Conservation (phyloP, 92 coral and sea anemone species). For the Zoanthus solanderi region DNA sequence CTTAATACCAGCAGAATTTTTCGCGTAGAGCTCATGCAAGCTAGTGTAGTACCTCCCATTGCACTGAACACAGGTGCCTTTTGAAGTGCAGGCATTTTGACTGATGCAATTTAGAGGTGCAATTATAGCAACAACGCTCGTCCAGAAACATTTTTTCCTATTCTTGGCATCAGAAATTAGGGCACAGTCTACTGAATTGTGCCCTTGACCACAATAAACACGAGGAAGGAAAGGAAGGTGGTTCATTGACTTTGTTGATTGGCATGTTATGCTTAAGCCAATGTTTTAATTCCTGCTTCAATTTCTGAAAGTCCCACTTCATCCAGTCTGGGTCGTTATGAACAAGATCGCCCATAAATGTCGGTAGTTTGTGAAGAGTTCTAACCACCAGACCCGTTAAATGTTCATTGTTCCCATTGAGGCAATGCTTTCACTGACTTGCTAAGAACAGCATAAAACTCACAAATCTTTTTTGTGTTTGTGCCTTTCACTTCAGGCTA, state of each 20-base stretch:
- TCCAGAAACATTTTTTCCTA: constrained; percentile 30
- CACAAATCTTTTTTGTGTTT: constrained; percentile 21
- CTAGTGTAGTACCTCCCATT: constrained; percentile 20
- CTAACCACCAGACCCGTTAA: constrained; percentile 5
- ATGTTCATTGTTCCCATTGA: constrained; percentile 21
- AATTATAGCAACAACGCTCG: constrained; percentile 24
- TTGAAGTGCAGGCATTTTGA: constrained; percentile 9
- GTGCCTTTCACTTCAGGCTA: constrained; percentile 32
- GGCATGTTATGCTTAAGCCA: background rate
- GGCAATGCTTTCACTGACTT: constrained; percentile 30
- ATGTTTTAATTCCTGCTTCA: constrained; percentile 17
- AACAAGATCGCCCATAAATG: constrained; percentile 31
- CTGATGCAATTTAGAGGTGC: constrained; percentile 14
- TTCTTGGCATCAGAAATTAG: constrained; percentile 22
- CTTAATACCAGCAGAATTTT: background rate
- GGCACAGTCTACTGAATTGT: constrained; percentile 18
- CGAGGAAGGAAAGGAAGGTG: background rate
- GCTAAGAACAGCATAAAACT: constrained; percentile 30
- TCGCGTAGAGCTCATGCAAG: constrained; percentile 2
- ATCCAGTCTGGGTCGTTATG: constrained; percentile 50
- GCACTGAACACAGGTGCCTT: constrained; percentile 25
- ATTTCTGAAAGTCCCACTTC: constrained; percentile 30
- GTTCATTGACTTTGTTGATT: background rate
- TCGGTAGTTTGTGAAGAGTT: constrained; percentile 35
- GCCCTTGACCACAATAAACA: constrained; percentile 10